Evolutionary conservation across 2,888 invertebrate genomes (phyloP).

Genomic region (Rhimphoctona megacephalus): DNA sequence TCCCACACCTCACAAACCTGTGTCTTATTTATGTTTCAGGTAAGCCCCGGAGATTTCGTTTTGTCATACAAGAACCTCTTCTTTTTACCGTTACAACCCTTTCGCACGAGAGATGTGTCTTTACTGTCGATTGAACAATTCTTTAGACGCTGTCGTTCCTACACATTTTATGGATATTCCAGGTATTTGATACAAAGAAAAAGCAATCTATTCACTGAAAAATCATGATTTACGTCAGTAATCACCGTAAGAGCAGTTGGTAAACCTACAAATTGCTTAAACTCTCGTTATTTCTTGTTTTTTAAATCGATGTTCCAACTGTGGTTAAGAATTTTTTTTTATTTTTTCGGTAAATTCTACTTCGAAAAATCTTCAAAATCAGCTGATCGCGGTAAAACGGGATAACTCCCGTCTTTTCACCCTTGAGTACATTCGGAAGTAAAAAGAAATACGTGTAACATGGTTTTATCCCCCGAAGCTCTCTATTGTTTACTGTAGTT

Average conservation of each 20-base stretch:
- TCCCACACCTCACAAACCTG: constrained; percentile 49
- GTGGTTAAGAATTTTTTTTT: too few species aligned
- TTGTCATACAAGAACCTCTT: constrained; percentile 26
- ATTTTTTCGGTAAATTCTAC: background rate
- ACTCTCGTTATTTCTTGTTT: background rate
- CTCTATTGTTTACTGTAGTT: background rate
- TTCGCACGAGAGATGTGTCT: constrained; percentile 21
- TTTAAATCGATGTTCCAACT: background rate
- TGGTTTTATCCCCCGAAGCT: background rate
- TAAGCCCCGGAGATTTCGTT: constrained; percentile 55
- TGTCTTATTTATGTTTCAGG: constrained; percentile 69
- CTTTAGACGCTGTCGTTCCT: background rate
- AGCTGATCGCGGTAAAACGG: background rate
- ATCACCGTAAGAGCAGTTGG: background rate
- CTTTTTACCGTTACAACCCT: constrained; percentile 50
- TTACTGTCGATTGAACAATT: constrained; percentile 8
- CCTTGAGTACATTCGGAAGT: background rate
- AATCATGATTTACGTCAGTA: background rate
- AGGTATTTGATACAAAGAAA: constrained; percentile 34
- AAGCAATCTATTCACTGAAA: constrained; percentile 14
- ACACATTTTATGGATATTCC: constrained; percentile 14
- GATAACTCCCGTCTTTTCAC: too few species aligned
- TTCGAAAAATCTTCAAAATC: background rate
- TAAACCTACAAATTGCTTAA: background rate
- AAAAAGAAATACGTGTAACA: background rate